Base-by-base conservation (phyloP, 1,140 invertebrate genomes). In the Calephelis virginiensis region DNA sequence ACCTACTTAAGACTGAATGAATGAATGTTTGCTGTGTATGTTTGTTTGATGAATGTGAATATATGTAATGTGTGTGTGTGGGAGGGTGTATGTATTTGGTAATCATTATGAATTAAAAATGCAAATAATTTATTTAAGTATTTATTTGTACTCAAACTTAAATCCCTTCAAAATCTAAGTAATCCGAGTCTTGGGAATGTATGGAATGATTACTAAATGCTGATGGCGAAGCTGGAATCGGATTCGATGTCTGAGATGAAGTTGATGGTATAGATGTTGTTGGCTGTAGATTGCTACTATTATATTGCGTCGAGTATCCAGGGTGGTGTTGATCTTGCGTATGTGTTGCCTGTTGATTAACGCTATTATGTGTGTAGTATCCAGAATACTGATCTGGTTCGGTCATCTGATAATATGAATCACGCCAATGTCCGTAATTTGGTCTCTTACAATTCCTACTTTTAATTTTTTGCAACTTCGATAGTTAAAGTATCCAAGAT, bases 351-450 rank as follows among this genome's bases (percentile, higher is more conserved):
- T 70, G 63, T 69, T 68, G 66, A 72, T 69, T 72, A 72, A 46
- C 17, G 17, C 17, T 17, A 3, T 17, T 40, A 68, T 72, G 70
- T 68, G 60, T 72, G 66, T 64, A 69, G 70, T 72, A 68, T 72
- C 66, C 67, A 72, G 70, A 72, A 66, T 72, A 68, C 66, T 72
- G 70, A 70, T 72, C 64, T 66, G 48, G 67, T 66, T 61, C 71
- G 68, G 68, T 72, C 50, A 72, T 72, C 68, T 66, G 67, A 69
- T 69, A 66, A 72, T 69, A 17, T 17, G 17, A 62, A 66, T 72
- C 59, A 72, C 68, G 68, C 71, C 64, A 72, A 72, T 72, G 68
- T 72, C 71, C 68, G 71, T 72, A 72, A 66, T 69, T 72, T 70
- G 71, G 64, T 72, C 71, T 70, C 68, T 17, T 3, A 69, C 59